Conservation (phyloP, 2,797 vertebrate species). For the Clarias pachynema region DNA sequence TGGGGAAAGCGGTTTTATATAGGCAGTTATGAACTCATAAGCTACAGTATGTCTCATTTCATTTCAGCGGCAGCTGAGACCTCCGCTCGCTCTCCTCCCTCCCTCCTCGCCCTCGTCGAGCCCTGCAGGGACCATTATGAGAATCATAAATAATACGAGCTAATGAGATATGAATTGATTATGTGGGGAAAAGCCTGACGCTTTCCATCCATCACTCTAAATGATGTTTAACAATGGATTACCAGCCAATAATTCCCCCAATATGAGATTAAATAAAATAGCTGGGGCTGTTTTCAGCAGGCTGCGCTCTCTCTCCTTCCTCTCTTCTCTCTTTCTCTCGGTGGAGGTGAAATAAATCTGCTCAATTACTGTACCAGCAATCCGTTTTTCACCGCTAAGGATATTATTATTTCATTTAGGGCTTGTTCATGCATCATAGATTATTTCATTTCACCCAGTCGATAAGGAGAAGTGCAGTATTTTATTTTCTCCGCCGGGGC, state of each 20-base stretch:
- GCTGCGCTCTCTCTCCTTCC: conserved; percentile 62
- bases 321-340: conserved; percentile 52
- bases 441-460: conserved; percentile 96
- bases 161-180: conserved; percentile 99
- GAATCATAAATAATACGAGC: conserved; percentile 95
- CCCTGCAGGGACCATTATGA: conserved; percentile 85
- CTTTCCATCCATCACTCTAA: conserved; percentile 94
- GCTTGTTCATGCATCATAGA: conserved; percentile 95
- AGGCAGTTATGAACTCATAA: conserved; percentile 99
- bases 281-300: conserved; percentile 88
- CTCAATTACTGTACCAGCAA: conserved; percentile 92
- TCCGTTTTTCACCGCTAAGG: conserved; percentile 92
- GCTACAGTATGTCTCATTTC: conserved; percentile 98
- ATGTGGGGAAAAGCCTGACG: conserved; percentile 86
- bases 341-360: conserved; percentile 91
- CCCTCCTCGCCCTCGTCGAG: conserved; percentile 53
- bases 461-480: conserved; percentile 89
- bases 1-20: conserved; percentile 89
- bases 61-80: conserved; percentile 92
- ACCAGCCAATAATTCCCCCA: conserved; percentile 91
- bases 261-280: conserved; percentile 98
- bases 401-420: conserved; percentile 99
- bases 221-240: conserved; percentile 96
- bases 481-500: conserved; percentile 84
- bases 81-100: conserved; percentile 65